phyloP scores from a whole-genome alignment of 2,888 invertebrate species.

The Nowickia ferox region DNA sequence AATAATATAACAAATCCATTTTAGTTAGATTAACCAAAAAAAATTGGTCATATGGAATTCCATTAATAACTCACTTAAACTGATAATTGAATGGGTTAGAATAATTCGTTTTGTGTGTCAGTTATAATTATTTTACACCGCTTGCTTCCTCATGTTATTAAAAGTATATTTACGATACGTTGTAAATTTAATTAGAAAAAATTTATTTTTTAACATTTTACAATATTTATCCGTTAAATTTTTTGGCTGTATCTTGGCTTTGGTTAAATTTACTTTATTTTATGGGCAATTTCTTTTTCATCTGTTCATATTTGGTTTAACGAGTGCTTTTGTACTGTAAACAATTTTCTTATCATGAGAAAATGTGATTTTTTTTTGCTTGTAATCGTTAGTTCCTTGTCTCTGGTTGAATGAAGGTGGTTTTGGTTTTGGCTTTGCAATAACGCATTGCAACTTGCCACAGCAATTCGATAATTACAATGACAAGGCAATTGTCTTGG shows the following conservation, averaged over 20 bases:
- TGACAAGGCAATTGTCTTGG: conserved; percentile 72
- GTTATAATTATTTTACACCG: too few species aligned
- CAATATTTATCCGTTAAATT: neutral
- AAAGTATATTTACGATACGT: too few species aligned
- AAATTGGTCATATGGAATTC: too few species aligned
- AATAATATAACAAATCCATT: too few species aligned
- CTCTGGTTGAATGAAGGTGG: conserved; percentile 55
- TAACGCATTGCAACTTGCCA: conserved; percentile 64
- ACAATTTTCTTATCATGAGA: conserved; percentile 68
- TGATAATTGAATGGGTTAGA: too few species aligned
- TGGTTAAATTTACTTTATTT: neutral
- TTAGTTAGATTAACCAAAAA: too few species aligned
- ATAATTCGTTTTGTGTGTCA: too few species aligned
- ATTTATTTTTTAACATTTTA: neutral
- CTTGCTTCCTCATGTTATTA: too few species aligned
- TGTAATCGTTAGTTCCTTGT: conserved; percentile 42
- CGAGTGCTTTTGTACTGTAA: conserved; percentile 43
- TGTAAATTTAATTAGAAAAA: too few species aligned
- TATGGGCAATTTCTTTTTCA: conserved; percentile 28
- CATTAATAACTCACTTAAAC: too few species aligned
- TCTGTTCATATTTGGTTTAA: conserved; percentile 37
- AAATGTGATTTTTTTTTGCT: conserved; percentile 37
- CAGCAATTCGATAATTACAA: conserved; percentile 73
- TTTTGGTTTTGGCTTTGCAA: conserved; percentile 12
- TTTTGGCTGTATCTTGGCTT: conserved; percentile 19